Percentiles rank a stretch among this genome's conserved stretches.
phyloP scores from a whole-genome alignment of 2,113 vertebrate genomes.

The Drymodes brunneopygia region DNA sequence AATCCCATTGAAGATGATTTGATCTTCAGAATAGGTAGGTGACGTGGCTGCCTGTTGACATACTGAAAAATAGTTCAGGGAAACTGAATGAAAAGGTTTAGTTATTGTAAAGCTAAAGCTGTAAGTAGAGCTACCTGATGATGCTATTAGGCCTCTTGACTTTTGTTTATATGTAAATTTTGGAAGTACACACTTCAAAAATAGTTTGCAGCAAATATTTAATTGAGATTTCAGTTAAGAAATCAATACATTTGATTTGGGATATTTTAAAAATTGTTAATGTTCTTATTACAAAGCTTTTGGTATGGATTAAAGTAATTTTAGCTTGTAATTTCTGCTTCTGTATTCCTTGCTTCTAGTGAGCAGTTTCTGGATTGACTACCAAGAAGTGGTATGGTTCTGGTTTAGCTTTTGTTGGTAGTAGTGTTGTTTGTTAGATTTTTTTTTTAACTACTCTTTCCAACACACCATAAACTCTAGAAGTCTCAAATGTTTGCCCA shows the following conservation, averaged over 20 bases:
- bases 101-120: neutral
- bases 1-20: conserved; percentile 94
- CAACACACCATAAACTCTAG: neutral
- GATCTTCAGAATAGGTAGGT: conserved; percentile 91
- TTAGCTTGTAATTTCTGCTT: neutral
- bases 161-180: neutral
- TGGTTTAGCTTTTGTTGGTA: neutral
- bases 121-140: neutral
- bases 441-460: neutral
- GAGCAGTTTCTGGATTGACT: neutral
- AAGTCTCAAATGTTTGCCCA: neutral
- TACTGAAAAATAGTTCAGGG: neutral
- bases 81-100: neutral
- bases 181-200: neutral
- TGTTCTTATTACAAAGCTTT: neutral
- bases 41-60: neutral
- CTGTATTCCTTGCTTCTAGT: neutral
- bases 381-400: neutral
- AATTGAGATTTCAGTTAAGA: neutral
- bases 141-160: neutral
- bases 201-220: neutral
- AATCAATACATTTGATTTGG: neutral
- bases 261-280: neutral
- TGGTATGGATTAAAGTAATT: neutral
- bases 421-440: neutral